These are phyloP conservation scores for Toxonevra muliebris DNA, from an alignment of 2,888 invertebrate species.

Conservation along the genomic window DNA sequence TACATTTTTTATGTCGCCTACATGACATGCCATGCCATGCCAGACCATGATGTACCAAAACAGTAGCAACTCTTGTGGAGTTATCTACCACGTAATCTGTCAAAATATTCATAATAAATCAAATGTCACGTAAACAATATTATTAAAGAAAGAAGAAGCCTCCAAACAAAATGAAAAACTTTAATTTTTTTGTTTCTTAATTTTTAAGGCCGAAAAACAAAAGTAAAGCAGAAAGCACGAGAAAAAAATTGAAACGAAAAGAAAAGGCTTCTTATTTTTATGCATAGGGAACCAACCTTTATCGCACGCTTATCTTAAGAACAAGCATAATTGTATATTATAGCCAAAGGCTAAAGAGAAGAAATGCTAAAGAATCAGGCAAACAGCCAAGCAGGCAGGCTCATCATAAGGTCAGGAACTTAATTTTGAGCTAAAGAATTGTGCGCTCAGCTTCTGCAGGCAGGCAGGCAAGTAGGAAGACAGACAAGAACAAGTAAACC, in stretches of 20 bases:
- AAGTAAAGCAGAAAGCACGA: background rate
- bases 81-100: slow-evolving; percentile 56
- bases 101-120: slow-evolving; percentile 61
- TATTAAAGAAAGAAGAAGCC: slow-evolving; percentile 14
- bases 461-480: background rate
- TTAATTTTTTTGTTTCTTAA: too few relatives aligned
- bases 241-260: background rate
- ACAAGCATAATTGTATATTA: slow-evolving; percentile 5
- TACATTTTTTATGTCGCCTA: background rate
- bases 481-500: background rate
- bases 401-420: slow-evolving; percentile 13
- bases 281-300: background rate
- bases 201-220: background rate
- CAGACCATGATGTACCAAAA: background rate
- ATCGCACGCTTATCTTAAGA: slow-evolving; percentile 12
- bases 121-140: slow-evolving; percentile 42
- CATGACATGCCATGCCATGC: background rate
- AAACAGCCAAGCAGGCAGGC: background rate
- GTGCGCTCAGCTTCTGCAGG: slow-evolving; percentile 5
- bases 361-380: background rate
- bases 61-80: slow-evolving; percentile 4
- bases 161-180: background rate
- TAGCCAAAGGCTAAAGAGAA: background rate
- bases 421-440: background rate
- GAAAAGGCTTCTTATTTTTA: background rate